Conservation (phyloP, 2,888 invertebrate species). For the Lypha dubia region DNA sequence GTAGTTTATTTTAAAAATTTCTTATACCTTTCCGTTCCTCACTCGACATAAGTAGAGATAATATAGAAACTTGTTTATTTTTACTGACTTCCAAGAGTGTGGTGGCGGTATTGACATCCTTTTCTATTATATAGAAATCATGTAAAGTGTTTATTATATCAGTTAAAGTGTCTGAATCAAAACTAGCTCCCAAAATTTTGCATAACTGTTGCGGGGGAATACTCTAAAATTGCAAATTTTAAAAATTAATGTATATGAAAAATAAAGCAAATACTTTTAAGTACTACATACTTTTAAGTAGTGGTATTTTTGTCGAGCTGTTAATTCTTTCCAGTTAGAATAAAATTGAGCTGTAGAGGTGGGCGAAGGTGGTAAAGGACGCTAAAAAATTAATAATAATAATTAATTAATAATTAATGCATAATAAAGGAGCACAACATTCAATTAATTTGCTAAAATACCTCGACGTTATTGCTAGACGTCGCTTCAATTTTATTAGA, state of each 20-base stretch:
- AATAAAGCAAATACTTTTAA: background rate
- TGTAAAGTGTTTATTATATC: slow-evolving; percentile 78
- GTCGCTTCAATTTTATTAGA: background rate
- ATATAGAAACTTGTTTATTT: slow-evolving; percentile 79
- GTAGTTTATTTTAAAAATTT: too few species aligned
- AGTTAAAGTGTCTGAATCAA: slow-evolving; percentile 80
- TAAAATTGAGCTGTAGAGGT: slow-evolving; percentile 81
- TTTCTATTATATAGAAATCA: slow-evolving; percentile 78
- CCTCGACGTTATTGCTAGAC: background rate
- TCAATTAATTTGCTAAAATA: background rate
- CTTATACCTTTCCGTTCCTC: slow-evolving; percentile 79
- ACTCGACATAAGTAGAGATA: slow-evolving; percentile 80
- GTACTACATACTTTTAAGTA: slow-evolving; percentile 78
- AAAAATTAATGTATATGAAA: background rate
- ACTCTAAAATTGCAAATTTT: slow-evolving; percentile 73
- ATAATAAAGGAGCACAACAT: background rate
- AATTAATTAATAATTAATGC: slow-evolving; percentile 18
- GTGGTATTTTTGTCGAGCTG: slow-evolving; percentile 78
- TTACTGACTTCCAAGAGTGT: slow-evolving; percentile 80
- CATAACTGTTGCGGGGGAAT: slow-evolving; percentile 78
- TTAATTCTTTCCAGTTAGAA: slow-evolving; percentile 81
- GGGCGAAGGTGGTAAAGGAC: slow-evolving; percentile 77
- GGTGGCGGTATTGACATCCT: slow-evolving; percentile 76
- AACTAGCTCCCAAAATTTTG: slow-evolving; percentile 81
- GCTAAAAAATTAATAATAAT: slow-evolving; percentile 73